Conservation (phyloP, 1,140 invertebrate genomes). For the Brachionus manjavacas region DNA sequence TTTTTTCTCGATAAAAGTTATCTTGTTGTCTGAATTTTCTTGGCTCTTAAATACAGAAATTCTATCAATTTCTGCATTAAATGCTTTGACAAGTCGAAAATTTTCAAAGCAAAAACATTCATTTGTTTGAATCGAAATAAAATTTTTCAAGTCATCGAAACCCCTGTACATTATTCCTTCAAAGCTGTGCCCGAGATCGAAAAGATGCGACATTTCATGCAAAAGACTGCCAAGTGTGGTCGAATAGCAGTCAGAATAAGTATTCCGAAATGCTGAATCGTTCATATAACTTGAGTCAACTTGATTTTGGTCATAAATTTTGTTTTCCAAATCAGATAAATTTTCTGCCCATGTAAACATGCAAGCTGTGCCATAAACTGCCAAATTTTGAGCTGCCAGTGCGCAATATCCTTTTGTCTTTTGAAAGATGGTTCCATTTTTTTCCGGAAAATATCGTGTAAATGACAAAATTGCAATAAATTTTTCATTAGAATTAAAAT, state of each 20-base stretch:
- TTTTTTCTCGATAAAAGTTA: not conserved
- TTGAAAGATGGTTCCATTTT: not conserved
- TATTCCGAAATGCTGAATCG: slow-evolving; percentile 74
- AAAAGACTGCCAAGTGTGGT: slow-evolving; percentile 85
- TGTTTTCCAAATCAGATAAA: slow-evolving; percentile 65
- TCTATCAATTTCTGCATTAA: not conserved
- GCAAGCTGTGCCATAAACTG: slow-evolving; percentile 80
- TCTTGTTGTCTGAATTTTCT: not conserved
- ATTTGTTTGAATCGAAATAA: slow-evolving; percentile 62
- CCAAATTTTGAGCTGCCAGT: slow-evolving; percentile 69
- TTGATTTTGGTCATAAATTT: slow-evolving; percentile 62
- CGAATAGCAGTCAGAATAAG: slow-evolving; percentile 74
- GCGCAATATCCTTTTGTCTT: not conserved
- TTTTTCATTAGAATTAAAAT: not conserved
- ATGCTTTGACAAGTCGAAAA: not conserved
- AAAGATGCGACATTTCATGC: slow-evolving; percentile 88
- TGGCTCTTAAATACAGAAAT: not conserved
- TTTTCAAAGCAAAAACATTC: not conserved
- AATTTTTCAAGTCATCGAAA: slow-evolving; percentile 76
- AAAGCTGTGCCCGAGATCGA: slow-evolving; percentile 82
- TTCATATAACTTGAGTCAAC: slow-evolving; percentile 75
- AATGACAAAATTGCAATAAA: slow-evolving; percentile 1
- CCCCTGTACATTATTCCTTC: slow-evolving; percentile 88
- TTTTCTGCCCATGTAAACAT: slow-evolving; percentile 79
- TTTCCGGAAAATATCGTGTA: not conserved